These are phyloP conservation scores for Chrysemys picta DNA, from an alignment of 2,113 vertebrate genomes.

Conservation along the genomic window DNA sequence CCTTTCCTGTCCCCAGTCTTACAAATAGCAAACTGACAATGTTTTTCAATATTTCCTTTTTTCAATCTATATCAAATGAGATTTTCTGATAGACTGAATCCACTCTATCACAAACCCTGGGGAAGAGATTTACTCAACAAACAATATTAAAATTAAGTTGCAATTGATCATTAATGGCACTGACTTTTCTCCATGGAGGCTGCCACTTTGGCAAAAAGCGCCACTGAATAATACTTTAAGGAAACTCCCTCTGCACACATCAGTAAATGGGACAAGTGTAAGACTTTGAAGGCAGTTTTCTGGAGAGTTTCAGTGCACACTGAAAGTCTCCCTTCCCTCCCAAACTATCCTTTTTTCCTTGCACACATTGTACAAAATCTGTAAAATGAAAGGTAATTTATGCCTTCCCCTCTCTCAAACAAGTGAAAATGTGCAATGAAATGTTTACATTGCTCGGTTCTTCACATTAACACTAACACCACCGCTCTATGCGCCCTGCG, in stretches of 20 bases:
- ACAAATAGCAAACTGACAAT: neutral
- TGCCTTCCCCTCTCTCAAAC: neutral
- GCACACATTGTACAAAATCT: neutral
- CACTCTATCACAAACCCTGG: neutral
- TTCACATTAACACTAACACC: neutral
- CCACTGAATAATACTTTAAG: neutral
- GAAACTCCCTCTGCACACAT: neutral
- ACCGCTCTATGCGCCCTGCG: neutral
- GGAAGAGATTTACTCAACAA: neutral
- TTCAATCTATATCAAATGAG: neutral
- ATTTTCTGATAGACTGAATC: neutral
- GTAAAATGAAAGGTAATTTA: neutral
- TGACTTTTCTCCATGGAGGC: neutral
- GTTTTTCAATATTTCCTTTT: neutral
- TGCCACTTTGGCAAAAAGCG: neutral
- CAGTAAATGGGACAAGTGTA: neutral
- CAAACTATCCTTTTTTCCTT: fast-evolving
- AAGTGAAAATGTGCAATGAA: neutral
- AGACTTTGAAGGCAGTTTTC: neutral
- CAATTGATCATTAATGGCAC: neutral
- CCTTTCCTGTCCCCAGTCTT: neutral
- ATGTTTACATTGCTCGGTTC: neutral
- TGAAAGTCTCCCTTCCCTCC: neutral
- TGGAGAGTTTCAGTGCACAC: neutral
- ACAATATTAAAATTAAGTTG: neutral